Percentiles rank a stretch among this genome's conserved stretches.
These are phyloP conservation scores for Poecilia gillii DNA, from an alignment of 2,797 vertebrate species.

Conservation along the genomic window DNA sequence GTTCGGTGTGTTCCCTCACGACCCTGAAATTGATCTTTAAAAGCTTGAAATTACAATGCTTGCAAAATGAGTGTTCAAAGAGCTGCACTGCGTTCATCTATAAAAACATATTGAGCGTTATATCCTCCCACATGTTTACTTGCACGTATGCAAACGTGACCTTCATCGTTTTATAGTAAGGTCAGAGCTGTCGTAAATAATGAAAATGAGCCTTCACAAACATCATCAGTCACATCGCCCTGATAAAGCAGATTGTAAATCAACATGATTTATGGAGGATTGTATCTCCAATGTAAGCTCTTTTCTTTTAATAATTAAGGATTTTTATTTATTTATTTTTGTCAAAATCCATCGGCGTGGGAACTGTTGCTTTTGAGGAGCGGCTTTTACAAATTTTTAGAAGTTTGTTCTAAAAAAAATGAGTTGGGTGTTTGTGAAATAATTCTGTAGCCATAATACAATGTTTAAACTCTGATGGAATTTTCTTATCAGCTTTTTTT, in stretches of 20 bases:
- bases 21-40: neutral
- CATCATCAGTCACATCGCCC: neutral
- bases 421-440: neutral
- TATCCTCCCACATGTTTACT: neutral
- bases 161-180: neutral
- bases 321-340: neutral
- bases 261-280: conserved; percentile 3
- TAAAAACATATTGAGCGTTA: neutral
- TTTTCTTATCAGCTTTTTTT: too few species aligned
- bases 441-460: neutral
- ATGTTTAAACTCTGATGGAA: neutral
- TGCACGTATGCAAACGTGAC: neutral
- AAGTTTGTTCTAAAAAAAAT: neutral
- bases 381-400: neutral
- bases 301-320: neutral
- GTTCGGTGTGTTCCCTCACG: neutral
- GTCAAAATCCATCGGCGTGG: neutral
- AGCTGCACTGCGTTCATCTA: neutral
- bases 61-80: neutral
- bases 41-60: neutral
- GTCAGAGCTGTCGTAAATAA: neutral
- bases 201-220: neutral
- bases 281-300: neutral
- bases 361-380: neutral
- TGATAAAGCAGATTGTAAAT: neutral